Evolutionary conservation across 2,113 vertebrate genomes (phyloP), one percentile per base, ranked within the genome.

Genomic region (Bufo gargarizans): DNA sequence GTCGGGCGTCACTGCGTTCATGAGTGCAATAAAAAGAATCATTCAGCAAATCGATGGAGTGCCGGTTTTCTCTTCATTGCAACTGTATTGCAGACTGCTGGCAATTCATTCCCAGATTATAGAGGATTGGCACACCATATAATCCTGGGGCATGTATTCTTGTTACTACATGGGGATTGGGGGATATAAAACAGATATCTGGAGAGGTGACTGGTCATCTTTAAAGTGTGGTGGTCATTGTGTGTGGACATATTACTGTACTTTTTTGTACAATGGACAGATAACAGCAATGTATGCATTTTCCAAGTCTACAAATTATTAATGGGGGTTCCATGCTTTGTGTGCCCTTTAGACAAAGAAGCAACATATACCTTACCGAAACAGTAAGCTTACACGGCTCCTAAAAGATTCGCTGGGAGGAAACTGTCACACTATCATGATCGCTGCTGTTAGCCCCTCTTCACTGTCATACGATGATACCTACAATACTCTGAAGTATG

Each of bases 401-500:
- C 90, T 99, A 88, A 99, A 99, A 90, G 98, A 99, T 91, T 99
- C 97, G 49, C 94, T 99, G 74, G 98, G 98, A 91, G 98, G 97
- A 90, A 99, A 99, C 91, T 99, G 98, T 91, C 94, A 96, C 53
- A 99, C 98, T 0, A 96, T 99, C 90, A 99, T 99, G 98, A 99
- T 99, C 91, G 97, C 98, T 91, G 97, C 97, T 50, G 90, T 99
- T 86, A 97, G 98, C 92, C 97, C 98, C 9, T 99, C 98, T 9
- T 97, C 96, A 20, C 45, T 96, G 86, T 97, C 96, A 20, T 99
- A 97, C 6, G 98, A 99, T 83, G 98, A 99, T 90, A 99, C 96
- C 1, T 98, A 98, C 14, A 99, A 99, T 89, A 99, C 98, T 4
- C 96, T 99, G 0, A 99, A 98, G 90, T 99, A 99, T 91, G 98